Conservation (phyloP, 2,797 vertebrate genomes). For the Diglossa cyanea region DNA sequence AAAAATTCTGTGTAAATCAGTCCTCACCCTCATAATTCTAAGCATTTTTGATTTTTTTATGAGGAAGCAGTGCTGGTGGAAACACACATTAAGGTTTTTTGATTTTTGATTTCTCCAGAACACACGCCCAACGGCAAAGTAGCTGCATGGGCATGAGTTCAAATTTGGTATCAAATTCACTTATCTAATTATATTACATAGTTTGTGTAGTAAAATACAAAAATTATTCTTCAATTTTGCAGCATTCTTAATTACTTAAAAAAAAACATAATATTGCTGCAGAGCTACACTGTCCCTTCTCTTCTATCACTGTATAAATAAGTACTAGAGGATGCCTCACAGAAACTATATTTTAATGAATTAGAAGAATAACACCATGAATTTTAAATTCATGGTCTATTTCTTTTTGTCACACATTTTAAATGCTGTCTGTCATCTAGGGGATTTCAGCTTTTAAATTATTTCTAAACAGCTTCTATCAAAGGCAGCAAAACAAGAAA, state of each 20-base stretch:
- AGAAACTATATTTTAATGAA: neutral
- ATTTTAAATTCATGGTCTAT: conserved; percentile 27
- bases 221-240: neutral
- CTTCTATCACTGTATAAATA: neutral
- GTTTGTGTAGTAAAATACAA: neutral
- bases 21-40: neutral
- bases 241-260: neutral
- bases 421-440: conserved; percentile 61
- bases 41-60: neutral
- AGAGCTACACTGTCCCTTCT: neutral
- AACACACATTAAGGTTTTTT: neutral
- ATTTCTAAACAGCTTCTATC: neutral
- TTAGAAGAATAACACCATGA: neutral
- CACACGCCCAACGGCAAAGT: neutral
- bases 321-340: neutral
- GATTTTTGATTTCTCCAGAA: neutral
- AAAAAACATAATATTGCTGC: neutral
- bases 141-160: neutral
- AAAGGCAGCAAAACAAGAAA: neutral
- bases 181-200: neutral
- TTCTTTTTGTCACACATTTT: conserved; percentile 7
- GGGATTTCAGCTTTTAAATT: neutral
- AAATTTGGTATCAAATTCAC: neutral
- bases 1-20: neutral
- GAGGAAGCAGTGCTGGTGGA: neutral